Conservation (phyloP, 2,888 invertebrate species). For the Zygothrica quintamaculata region DNA sequence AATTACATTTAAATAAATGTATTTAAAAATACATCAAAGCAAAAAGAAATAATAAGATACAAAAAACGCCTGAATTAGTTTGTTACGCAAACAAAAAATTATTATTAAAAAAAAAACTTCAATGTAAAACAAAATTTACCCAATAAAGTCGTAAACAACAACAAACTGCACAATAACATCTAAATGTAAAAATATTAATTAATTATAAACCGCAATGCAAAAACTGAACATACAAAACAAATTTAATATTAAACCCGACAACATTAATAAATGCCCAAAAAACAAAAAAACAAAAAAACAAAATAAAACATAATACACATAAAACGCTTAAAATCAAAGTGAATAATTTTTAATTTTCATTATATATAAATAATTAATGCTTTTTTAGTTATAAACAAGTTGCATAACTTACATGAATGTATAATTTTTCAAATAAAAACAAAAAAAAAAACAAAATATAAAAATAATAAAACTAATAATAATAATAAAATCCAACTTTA, state of each 20-base stretch:
- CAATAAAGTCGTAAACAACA: constrained; percentile 37
- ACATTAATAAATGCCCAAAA: constrained; percentile 44
- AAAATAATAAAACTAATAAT: constrained; percentile 55
- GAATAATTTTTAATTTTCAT: constrained; percentile 72
- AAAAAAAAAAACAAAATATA: constrained; percentile 42
- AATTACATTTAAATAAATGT: constrained; percentile 33
- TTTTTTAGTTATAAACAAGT: constrained; percentile 83
- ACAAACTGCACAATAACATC: constrained; percentile 81
- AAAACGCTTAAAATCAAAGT: constrained; percentile 28
- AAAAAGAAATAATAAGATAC: constrained; percentile 50
- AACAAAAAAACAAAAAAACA: constrained; percentile 42
- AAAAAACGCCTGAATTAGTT: constrained; percentile 76
- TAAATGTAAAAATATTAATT: constrained; percentile 75
- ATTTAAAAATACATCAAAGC: constrained; percentile 58
- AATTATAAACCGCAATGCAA: constrained; percentile 58
- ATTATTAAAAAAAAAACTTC: constrained; percentile 70
- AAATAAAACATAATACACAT: constrained; percentile 27
- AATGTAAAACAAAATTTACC: constrained; percentile 60
- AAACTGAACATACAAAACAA: constrained; percentile 68
- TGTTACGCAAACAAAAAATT: constrained; percentile 70
- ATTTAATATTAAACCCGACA: constrained; percentile 55
- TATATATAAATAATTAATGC: constrained; percentile 82
- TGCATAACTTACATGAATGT: constrained; percentile 80
- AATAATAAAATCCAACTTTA: constrained; percentile 63
- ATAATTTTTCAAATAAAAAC: constrained; percentile 67